Conservation (phyloP, 2,113 vertebrate species). For the Microtus richardsoni region DNA sequence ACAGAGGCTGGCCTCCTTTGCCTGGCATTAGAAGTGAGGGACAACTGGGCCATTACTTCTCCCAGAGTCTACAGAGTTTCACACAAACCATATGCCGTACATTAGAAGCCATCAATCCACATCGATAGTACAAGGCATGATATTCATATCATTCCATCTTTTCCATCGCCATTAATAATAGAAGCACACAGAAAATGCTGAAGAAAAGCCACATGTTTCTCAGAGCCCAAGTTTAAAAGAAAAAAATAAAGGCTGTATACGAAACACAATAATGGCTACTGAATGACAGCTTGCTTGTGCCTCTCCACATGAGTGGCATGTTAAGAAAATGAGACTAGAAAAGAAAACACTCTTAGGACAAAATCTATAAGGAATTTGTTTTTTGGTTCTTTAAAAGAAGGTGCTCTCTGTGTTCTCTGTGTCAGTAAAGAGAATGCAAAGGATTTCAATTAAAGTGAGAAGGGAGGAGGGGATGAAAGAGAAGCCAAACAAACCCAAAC, state of each 20-base stretch:
- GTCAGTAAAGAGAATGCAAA: conserved; percentile 77
- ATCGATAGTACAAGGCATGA: conserved; percentile 71
- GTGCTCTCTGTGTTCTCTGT: conserved; percentile 78
- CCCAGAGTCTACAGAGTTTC: conserved; percentile 47
- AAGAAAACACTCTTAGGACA: conserved; percentile 77
- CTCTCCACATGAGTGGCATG: conserved; percentile 74
- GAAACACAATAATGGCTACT: conserved; percentile 73
- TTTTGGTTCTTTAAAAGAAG: conserved; percentile 85
- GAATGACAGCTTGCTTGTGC: conserved; percentile 71
- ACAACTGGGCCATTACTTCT: conserved; percentile 24
- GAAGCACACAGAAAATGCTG: conserved; percentile 86
- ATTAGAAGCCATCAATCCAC: conserved; percentile 67
- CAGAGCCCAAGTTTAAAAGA: conserved; percentile 69
- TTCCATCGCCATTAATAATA: conserved; percentile 79
- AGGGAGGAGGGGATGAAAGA: conserved; percentile 75
- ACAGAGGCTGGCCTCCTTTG: conserved; percentile 56
- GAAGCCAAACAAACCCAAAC: conserved; percentile 80
- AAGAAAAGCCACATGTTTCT: conserved; percentile 83
- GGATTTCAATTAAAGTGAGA: conserved; percentile 82
- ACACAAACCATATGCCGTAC: conserved; percentile 63
- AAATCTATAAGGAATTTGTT: conserved; percentile 74
- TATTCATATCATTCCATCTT: conserved; percentile 72
- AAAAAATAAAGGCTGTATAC: conserved; percentile 62
- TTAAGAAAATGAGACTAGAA: conserved; percentile 77
- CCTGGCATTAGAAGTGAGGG: conserved; percentile 25